Conservation (phyloP, 2,888 invertebrate species). For the Rambutsinella grinnellia region DNA sequence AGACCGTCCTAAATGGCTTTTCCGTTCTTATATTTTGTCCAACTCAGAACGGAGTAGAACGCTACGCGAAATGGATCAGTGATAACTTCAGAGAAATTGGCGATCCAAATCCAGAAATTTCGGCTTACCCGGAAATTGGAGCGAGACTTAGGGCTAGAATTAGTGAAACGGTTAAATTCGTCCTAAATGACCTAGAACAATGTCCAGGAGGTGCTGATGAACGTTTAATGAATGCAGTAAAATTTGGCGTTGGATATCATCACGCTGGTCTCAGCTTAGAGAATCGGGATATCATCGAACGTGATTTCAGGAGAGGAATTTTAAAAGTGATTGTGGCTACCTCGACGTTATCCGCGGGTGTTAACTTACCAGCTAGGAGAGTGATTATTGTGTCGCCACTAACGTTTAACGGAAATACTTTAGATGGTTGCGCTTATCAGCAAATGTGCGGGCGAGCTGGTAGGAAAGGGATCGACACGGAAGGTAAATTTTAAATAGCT, state of each 20-base stretch:
- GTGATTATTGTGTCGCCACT: slow-evolving; percentile 93
- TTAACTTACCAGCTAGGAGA: slow-evolving; percentile 93
- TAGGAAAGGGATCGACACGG: slow-evolving; percentile 83
- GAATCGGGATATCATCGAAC: slow-evolving; percentile 95
- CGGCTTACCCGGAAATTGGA: slow-evolving; percentile 7
- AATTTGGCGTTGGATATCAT: slow-evolving; percentile 94
- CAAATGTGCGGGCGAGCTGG: slow-evolving; percentile 99
- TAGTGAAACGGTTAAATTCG: slow-evolving; percentile 81
- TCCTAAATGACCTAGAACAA: slow-evolving; percentile 84
- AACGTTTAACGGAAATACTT: slow-evolving; percentile 81
- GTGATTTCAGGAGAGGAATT: slow-evolving; percentile 83
- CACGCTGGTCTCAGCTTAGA: slow-evolving; percentile 97
- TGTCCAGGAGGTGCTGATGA: slow-evolving; percentile 89
- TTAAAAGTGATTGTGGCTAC: slow-evolving; percentile 91
- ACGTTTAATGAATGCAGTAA: slow-evolving; percentile 81
- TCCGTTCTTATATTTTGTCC: slow-evolving; percentile 96
- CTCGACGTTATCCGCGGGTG: slow-evolving; percentile 95
- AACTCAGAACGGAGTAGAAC: slow-evolving; percentile 96
- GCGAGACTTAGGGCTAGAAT: slow-evolving; percentile 73
- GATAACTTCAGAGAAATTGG: slow-evolving; percentile 79
- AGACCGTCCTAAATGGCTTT: slow-evolving; percentile 86
- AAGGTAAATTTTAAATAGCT: too few species aligned
- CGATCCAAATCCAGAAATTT: too few species aligned
- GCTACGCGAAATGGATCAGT: slow-evolving; percentile 84
- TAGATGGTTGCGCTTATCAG: slow-evolving; percentile 87